Conservation (phyloP, 2,797 vertebrate species). For the Pangasius macronema region DNA sequence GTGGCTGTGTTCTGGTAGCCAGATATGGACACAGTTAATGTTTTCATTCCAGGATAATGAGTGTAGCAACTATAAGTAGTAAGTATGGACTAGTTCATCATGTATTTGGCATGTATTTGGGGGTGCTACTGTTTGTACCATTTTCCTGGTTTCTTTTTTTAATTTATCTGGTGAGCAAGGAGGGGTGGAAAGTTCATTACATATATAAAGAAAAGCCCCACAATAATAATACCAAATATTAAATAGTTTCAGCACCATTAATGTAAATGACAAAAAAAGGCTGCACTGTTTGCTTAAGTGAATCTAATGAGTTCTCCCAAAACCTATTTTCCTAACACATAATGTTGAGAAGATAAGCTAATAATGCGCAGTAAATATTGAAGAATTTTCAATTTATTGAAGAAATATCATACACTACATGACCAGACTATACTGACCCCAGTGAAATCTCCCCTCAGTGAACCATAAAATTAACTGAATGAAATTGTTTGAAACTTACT, state of each 20-base stretch:
- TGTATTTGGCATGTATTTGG: background rate
- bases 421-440: background rate
- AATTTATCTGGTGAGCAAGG: background rate
- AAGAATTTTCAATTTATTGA: too few relatives aligned
- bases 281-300: background rate
- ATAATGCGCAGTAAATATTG: background rate
- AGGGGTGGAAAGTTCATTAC: background rate
- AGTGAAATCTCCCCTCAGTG: background rate
- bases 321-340: background rate
- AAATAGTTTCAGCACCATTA: background rate
- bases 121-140: too few relatives aligned
- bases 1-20: background rate
- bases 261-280: background rate
- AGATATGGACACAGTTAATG: background rate
- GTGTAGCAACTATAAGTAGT: background rate
- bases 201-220: background rate
- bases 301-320: background rate
- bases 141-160: background rate
- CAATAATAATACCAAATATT: background rate
- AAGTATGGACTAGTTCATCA: background rate
- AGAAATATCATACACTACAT: background rate
- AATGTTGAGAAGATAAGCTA: background rate
- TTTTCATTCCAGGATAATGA: background rate
- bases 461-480: background rate
- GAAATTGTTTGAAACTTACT: too few relatives aligned